A percentile compares a stretch with the other conserved stretches of the same genome.
Evolutionary conservation across 2,797 vertebrate genomes (phyloP).

Genomic region (Rhinoraja longicauda): DNA sequence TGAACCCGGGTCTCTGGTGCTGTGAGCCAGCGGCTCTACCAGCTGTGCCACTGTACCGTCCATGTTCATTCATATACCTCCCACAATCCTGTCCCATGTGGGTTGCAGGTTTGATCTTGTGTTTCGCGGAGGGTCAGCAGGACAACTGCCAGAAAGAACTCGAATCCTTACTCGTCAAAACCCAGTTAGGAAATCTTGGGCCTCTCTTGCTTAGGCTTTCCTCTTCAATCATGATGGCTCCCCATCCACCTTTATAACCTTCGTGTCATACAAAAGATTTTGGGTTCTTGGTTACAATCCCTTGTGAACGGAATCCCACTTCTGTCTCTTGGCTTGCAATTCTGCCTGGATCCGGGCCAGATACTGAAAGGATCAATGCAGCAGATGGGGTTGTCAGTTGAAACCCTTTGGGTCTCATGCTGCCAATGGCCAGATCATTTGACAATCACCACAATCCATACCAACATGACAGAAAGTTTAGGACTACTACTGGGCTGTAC

Average conservation of each 20-base stretch:
- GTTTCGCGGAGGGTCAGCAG: neutral
- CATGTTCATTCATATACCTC: no score
- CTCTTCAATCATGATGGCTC: no score
- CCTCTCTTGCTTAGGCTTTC: neutral
- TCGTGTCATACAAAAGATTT: neutral
- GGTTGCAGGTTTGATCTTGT: neutral
- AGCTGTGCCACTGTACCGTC: no score
- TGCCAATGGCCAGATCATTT: neutral
- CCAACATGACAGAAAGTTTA: neutral
- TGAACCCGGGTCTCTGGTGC: no score
- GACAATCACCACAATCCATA: neutral
- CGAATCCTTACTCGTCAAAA: neutral
- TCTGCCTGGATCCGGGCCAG: neutral
- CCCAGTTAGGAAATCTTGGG: neutral
- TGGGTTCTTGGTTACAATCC: neutral
- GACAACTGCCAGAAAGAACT: neutral
- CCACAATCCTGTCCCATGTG: neutral
- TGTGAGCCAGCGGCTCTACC: no score
- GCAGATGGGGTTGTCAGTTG: neutral
- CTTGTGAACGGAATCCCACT: neutral
- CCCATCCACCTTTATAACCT: neutral
- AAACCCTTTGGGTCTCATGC: neutral
- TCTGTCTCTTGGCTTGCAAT: no score
- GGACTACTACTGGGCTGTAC: neutral
- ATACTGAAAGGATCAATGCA: neutral